Evolutionary conservation across 1,140 invertebrate species (phyloP), one percentile per base, ranked within the genome.

Genomic region (Magallana ariakensis): DNA sequence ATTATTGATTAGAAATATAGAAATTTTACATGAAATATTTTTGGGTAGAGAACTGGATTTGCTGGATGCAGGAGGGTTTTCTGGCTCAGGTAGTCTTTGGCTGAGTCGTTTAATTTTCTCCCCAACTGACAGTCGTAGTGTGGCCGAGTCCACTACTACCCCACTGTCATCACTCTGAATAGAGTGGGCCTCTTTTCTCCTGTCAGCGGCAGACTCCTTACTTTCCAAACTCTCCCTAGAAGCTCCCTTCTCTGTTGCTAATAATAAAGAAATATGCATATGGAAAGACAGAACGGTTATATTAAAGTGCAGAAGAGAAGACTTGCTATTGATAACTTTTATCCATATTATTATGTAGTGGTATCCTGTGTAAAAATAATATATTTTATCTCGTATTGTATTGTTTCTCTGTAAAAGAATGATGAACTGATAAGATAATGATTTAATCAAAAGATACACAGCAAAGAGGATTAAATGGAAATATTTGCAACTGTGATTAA

Each of bases 21-120:
- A 13, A 75, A 33, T 10, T 33, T 75, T 75, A 75, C 66, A 75
- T 75, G 66, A 75, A 26, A 75, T 11, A 75, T 75, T 75, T 75
- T 75, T 75, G 10, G 66, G 66, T 26, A 75, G 66, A 26, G 66
- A 75, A 75, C 66, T 75, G 13, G 66, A 26, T 75, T 75, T 83
- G 80, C 33, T 33, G 19, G 55, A 16, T 75, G 66, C 33, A 46
- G n/a, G 62, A 66, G 15, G 60, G 56, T 19, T 60, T 62, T 55
- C 82, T 53, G 62, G 84, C 10, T 75, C 66, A 5, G 66, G 66
- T 84, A 62, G 85, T 83, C 56, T 88, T 89, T 90, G 82, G n/a
- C 82, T 84, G 16, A 91, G 57, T 19, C 88, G 81, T 82, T 91
- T 90, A 66, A 92, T 90, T 87, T 92, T 92, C 56, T 92, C 91